Conservation (phyloP, 2,797 vertebrate genomes). For the Mastacembelus armatus region DNA sequence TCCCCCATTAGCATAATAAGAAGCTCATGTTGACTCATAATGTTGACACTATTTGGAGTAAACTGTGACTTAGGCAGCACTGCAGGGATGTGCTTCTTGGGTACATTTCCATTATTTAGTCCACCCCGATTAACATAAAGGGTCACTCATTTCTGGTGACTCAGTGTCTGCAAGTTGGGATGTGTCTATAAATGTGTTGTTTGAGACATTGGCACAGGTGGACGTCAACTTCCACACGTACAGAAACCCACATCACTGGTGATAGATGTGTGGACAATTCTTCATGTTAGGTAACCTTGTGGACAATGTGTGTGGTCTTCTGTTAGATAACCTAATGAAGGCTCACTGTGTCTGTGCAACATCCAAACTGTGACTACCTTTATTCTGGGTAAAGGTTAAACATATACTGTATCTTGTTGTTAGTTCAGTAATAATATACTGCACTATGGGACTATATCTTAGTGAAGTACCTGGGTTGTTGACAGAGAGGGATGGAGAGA, state of each 20-base stretch:
- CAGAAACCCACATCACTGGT: slow-evolving; percentile 1
- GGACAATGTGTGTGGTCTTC: no score
- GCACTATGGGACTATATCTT: slow-evolving; percentile 10
- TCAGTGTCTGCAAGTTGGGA: background rate
- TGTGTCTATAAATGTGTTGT: slow-evolving; percentile 10
- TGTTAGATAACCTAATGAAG: no score
- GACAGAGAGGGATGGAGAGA: background rate
- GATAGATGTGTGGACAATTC: slow-evolving; percentile 12
- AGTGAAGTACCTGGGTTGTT: background rate
- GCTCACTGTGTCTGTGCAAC: slow-evolving; percentile 18
- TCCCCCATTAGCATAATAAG: slow-evolving; percentile 55
- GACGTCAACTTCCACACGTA: background rate
- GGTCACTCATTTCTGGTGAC: slow-evolving; percentile 25
- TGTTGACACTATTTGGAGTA: slow-evolving; percentile 54
- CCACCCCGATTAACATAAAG: slow-evolving; percentile 34
- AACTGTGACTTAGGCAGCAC: slow-evolving; percentile 43
- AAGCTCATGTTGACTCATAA: slow-evolving; percentile 53
- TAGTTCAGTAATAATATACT: background rate
- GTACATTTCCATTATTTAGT: slow-evolving; percentile 31
- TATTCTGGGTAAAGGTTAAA: slow-evolving; percentile 36
- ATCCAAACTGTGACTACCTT: slow-evolving; percentile 6
- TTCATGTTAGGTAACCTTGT: slow-evolving; percentile 7
- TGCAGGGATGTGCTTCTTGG: slow-evolving; percentile 14
- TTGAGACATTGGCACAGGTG: background rate
- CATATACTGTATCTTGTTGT: slow-evolving; percentile 21